These are phyloP conservation scores for Tortricodes alternella DNA, from an alignment of 2,888 invertebrate species.

Conservation along the genomic window DNA sequence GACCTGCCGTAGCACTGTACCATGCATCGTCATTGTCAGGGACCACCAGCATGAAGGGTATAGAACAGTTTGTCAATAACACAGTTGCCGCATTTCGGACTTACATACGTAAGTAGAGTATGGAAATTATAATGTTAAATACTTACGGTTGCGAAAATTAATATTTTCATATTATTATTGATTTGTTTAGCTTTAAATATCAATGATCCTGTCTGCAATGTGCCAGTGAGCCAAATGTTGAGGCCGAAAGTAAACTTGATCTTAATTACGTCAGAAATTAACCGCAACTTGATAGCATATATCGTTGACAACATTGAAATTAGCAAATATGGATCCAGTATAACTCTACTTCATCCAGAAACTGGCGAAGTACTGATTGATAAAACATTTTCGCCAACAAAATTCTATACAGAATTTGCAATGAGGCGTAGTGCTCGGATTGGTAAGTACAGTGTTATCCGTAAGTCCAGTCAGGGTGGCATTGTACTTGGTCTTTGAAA, in stretches of 20 bases:
- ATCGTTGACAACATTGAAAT: slow-evolving; percentile 79
- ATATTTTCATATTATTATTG: background rate
- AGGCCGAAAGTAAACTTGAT: slow-evolving; percentile 74
- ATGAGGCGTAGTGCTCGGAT: slow-evolving; percentile 20
- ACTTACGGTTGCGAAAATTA: background rate
- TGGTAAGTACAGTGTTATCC: slow-evolving; percentile 4
- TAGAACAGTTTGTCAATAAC: slow-evolving; percentile 63
- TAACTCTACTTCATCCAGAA: slow-evolving; percentile 81
- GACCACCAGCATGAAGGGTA: slow-evolving; percentile 67
- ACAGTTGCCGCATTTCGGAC: slow-evolving; percentile 68
- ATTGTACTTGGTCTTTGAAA: too few species aligned
- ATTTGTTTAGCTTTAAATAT: slow-evolving; percentile 50
- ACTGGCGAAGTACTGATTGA: slow-evolving; percentile 79
- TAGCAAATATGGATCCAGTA: slow-evolving; percentile 80
- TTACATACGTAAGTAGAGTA: slow-evolving; percentile 80
- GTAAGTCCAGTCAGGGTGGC: too few species aligned
- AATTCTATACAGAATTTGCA: slow-evolving; percentile 65
- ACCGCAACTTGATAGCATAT: slow-evolving; percentile 66
- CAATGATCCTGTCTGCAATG: slow-evolving; percentile 69
- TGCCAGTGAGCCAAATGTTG: slow-evolving; percentile 36
- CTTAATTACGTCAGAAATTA: slow-evolving; percentile 59
- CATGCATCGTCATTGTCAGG: slow-evolving; percentile 61
- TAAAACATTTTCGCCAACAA: slow-evolving; percentile 72
- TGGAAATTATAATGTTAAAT: background rate
- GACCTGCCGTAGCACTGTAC: slow-evolving; percentile 35